phyloP scores from a whole-genome alignment of 2,888 invertebrate species.

The Amblyjoppa fuscipennis region DNA sequence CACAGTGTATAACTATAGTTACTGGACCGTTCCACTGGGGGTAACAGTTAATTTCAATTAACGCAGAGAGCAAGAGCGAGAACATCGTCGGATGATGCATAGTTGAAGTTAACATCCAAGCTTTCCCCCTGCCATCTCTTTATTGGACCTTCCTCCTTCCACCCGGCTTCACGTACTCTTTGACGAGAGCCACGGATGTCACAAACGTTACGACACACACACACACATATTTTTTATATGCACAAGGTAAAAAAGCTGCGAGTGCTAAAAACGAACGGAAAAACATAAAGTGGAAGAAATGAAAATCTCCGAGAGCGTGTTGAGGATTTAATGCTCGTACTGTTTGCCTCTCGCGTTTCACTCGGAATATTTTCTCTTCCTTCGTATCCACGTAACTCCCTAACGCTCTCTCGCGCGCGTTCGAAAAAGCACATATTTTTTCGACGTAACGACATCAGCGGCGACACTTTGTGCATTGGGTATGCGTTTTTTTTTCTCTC shows the following conservation, averaged over 20 bases:
- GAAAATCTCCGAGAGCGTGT: constrained; percentile 25
- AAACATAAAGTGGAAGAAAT: constrained; percentile 44
- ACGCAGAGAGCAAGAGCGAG: constrained; percentile 43
- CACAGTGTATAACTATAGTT: constrained; percentile 30
- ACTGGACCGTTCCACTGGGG: constrained; percentile 37
- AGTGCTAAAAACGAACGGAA: constrained; percentile 21
- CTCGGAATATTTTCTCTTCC: constrained; percentile 25
- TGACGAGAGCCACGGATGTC: not conserved
- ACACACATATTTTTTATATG: not conserved
- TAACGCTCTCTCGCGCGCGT: not conserved
- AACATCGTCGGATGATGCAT: constrained; percentile 43
- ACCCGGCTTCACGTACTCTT: not conserved
- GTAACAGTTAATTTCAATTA: constrained; percentile 63
- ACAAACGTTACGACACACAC: not conserved
- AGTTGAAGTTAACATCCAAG: constrained; percentile 20
- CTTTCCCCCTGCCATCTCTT: not conserved
- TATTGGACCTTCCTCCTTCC: not conserved
- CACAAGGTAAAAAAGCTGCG: not conserved
- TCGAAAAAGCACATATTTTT: constrained; percentile 43
- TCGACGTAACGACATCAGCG: constrained; percentile 30
- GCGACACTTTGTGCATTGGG: not conserved
- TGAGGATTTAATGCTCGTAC: constrained; percentile 50
- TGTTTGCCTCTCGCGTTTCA: constrained; percentile 23
- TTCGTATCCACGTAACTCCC: constrained; percentile 17
- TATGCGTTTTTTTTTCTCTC: constrained; percentile 34